phyloP scores from a whole-genome alignment of 30 jellyfish, hydroid and myxozoan species.

The Aurelia sp. region DNA sequence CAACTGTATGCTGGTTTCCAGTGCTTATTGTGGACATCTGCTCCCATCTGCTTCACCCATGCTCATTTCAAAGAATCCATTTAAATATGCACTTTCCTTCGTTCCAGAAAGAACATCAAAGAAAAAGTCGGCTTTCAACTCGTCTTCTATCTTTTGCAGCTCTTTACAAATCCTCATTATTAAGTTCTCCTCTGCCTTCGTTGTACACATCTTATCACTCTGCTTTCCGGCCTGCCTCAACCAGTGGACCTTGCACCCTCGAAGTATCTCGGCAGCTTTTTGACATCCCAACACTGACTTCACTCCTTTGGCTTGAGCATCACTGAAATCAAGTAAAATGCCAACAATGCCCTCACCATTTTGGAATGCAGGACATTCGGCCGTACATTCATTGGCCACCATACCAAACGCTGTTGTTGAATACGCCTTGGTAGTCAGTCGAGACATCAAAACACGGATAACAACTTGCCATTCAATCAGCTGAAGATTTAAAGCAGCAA shows the following conservation, averaged over 20 bases:
- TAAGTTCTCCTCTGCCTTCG: not conserved
- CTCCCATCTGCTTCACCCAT: too few relatives aligned
- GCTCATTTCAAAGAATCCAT: too few relatives aligned
- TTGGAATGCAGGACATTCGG: not conserved
- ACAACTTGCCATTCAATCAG: too few relatives aligned
- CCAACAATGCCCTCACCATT: not conserved
- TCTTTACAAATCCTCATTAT: too few relatives aligned
- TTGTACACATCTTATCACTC: not conserved
- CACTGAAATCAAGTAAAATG: not conserved
- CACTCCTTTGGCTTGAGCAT: constrained; percentile 1
- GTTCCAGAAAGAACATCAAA: too few relatives aligned
- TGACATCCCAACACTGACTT: not conserved
- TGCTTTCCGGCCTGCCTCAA: constrained; percentile 4
- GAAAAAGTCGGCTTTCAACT: too few relatives aligned
- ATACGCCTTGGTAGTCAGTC: not conserved
- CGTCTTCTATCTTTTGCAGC: too few relatives aligned
- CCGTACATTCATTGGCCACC: not conserved
- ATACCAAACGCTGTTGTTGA: not conserved
- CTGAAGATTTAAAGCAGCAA: too few relatives aligned
- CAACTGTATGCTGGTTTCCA: too few relatives aligned
- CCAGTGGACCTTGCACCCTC: constrained; percentile 2
- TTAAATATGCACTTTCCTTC: too few relatives aligned
- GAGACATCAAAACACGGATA: not conserved
- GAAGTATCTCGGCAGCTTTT: not conserved
- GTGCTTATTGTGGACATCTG: too few relatives aligned